Evolutionary conservation across 2,113 vertebrate genomes (phyloP).

Genomic region (Dolichallabes microphthalmus): DNA sequence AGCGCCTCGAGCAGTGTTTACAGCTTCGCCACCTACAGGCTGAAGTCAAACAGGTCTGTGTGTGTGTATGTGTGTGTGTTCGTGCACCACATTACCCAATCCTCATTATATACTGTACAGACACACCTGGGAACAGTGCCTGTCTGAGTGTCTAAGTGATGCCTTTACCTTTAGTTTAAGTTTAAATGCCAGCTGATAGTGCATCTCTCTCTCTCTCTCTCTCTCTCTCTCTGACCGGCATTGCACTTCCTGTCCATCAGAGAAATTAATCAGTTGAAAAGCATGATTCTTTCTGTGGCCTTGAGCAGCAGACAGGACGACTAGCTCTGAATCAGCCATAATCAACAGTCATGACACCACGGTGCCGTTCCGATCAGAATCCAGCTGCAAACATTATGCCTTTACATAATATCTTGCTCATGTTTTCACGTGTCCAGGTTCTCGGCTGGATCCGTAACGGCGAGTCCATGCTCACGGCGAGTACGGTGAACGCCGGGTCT

Average conservation of each 20-base stretch:
- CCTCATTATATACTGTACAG: not conserved
- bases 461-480: slow-evolving; percentile 94
- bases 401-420: not conserved
- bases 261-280: slow-evolving; percentile 21
- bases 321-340: not conserved
- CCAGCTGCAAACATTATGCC: not conserved
- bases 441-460: slow-evolving; percentile 97
- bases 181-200: not conserved
- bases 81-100: not conserved
- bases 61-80: not conserved
- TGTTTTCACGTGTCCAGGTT: slow-evolving; percentile 74
- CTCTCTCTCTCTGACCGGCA: not conserved
- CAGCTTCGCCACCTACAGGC: slow-evolving; percentile 86
- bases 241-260: slow-evolving; percentile 22
- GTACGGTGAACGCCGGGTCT: slow-evolving; percentile 92
- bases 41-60: slow-evolving; percentile 84
- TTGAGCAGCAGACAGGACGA: not conserved
- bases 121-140: not conserved
- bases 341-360: not conserved
- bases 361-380: too few relatives aligned
- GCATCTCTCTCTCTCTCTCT: not conserved
- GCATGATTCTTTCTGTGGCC: slow-evolving; percentile 6
- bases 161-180: slow-evolving; percentile 16
- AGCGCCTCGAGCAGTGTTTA: slow-evolving; percentile 84
- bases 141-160: slow-evolving; percentile 10